A percentile compares a stretch with the other conserved stretches of the same genome.
Conservation (phyloP, 2,888 invertebrate genomes). For the Archaeoteleia sp. region DNA sequence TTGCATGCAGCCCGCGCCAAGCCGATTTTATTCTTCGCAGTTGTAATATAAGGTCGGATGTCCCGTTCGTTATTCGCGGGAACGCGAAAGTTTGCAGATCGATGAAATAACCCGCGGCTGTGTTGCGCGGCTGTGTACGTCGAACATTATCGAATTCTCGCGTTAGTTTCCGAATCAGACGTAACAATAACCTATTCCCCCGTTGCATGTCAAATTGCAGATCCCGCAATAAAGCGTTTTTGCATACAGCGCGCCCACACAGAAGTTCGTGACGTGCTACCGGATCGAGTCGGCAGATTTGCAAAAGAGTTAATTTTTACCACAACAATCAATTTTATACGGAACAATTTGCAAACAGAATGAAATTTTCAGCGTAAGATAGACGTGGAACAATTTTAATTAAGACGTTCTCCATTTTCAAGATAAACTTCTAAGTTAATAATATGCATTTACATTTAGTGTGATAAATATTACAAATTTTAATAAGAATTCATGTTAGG, state of each 20-base stretch:
- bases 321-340: conserved; percentile 12
- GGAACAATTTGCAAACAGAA: conserved; percentile 5
- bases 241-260: conserved; percentile 5
- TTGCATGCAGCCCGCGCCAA: conserved; percentile 8
- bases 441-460: no score
- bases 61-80: conserved; percentile 19
- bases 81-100: conserved; percentile 31
- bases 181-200: conserved; percentile 42
- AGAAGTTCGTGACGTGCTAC: conserved; percentile 9
- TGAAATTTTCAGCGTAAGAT: conserved; percentile 2
- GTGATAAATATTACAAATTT: no score
- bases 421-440: no score
- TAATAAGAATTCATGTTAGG: no score
- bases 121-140: conserved; percentile 21
- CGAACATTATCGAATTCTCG: conserved; percentile 41
- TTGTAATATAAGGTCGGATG: conserved; percentile 15
- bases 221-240: conserved; percentile 35
- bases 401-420: no score
- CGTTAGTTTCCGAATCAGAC: conserved; percentile 31
- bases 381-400: not conserved
- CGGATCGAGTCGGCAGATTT: conserved; percentile 12
- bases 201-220: conserved; percentile 32
- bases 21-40: conserved; percentile 10
- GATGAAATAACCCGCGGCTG: conserved; percentile 29
- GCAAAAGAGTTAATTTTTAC: conserved; percentile 18